These are phyloP conservation scores for Nebria salina DNA, from an alignment of 2,888 invertebrate genomes.

Conservation along the genomic window DNA sequence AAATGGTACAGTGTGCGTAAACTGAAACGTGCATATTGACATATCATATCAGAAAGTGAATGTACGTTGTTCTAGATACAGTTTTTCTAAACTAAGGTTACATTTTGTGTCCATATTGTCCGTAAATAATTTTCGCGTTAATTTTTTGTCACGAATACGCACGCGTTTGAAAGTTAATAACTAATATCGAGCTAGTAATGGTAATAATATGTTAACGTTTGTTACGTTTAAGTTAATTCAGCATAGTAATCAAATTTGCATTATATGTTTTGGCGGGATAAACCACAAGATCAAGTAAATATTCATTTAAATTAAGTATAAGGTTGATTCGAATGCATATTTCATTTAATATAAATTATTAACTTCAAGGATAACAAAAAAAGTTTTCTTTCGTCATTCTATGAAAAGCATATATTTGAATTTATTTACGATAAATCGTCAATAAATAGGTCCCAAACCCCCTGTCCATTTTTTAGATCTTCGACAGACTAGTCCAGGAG, in stretches of 20 bases:
- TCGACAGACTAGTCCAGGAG: constrained; percentile 81
- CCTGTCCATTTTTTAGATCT: constrained; percentile 66
- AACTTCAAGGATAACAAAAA: too few species aligned
- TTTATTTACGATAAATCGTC: too few species aligned
- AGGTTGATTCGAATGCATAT: too few species aligned
- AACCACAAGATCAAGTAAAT: background rate
- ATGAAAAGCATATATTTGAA: too few species aligned
- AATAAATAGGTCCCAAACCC: background rate
- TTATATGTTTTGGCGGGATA: too few species aligned
- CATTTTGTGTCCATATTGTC: constrained; percentile 10
- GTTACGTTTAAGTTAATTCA: background rate
- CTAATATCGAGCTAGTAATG: background rate
- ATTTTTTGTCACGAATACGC: constrained; percentile 15
- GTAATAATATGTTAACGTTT: constrained; percentile 2
- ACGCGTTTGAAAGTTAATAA: constrained; percentile 22
- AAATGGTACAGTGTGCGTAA: background rate
- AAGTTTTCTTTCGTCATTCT: too few species aligned
- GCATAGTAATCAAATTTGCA: background rate
- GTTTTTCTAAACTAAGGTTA: constrained; percentile 33
- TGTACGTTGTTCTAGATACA: constrained; percentile 32
- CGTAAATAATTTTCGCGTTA: background rate
- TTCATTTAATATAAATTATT: too few species aligned
- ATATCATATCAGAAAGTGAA: constrained; percentile 34
- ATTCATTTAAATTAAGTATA: too few species aligned
- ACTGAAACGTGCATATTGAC: constrained; percentile 16